Percentiles rank a stretch among this genome's conserved stretches.
Evolutionary conservation across 2,888 invertebrate genomes (phyloP).

Genomic region (Blastobasis lacticolella): DNA sequence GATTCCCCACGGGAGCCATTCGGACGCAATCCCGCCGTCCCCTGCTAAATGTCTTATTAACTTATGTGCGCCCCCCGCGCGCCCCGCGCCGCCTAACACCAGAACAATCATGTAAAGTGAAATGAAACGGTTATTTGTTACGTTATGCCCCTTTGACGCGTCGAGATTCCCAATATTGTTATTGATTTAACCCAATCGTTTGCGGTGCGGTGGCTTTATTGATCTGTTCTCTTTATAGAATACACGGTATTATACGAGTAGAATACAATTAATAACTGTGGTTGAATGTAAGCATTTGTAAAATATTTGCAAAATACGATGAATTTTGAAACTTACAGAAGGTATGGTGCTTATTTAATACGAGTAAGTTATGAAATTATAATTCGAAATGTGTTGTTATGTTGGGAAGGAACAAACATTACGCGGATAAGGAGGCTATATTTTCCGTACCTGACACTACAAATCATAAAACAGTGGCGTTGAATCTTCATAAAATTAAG

Average conservation of each 20-base stretch:
- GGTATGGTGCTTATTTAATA: too few relatives aligned
- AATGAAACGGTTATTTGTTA: slow-evolving; percentile 75
- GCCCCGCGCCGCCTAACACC: slow-evolving; percentile 46
- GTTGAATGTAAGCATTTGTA: too few relatives aligned
- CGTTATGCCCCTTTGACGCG: slow-evolving; percentile 64
- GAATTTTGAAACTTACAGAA: too few relatives aligned
- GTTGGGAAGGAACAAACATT: too few relatives aligned
- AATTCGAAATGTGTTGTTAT: too few relatives aligned
- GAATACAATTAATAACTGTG: too few relatives aligned
- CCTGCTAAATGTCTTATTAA: slow-evolving; percentile 75
- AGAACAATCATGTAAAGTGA: slow-evolving; percentile 75
- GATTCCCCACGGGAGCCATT: slow-evolving; percentile 83
- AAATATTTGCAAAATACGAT: too few relatives aligned
- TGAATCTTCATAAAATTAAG: slow-evolving; percentile 69
- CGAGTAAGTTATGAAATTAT: too few relatives aligned
- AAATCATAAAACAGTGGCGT: slow-evolving; percentile 50
- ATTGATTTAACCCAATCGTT: slow-evolving; percentile 52
- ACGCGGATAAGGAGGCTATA: neutral
- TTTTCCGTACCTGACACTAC: slow-evolving; percentile 4
- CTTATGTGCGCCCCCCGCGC: slow-evolving; percentile 59
- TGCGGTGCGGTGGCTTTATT: slow-evolving; percentile 36
- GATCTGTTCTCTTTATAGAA: too few relatives aligned
- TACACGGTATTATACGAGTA: too few relatives aligned
- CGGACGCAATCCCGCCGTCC: slow-evolving; percentile 77
- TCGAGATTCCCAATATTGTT: slow-evolving; percentile 46